Base-by-base conservation (phyloP, 1,140 invertebrate species). In the Bombus huntii region DNA sequence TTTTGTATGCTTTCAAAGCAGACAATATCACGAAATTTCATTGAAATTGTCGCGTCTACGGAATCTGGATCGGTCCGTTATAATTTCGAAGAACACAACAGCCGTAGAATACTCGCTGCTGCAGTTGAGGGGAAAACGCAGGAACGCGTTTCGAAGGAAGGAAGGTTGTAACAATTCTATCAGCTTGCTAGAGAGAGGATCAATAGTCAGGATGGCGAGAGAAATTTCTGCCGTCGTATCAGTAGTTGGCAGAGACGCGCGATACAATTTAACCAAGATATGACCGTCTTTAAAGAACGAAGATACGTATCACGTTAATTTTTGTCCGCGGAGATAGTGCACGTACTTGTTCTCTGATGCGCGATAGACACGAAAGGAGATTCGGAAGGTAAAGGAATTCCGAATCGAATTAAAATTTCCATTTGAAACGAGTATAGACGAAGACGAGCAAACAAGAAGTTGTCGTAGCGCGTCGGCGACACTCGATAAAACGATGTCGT, bases 131-230 rank as follows among this genome's bases (percentile, higher is more conserved):
- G 18, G 47, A 18, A 53, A 79, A 71, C 71, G 37, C 76, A 44
- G 53, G 25, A 85, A 39, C 62, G 39, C 31, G 39, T 74, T 68
- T 53, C 53, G 31, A 68, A 62, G 59, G 28, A 62, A 62, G 83
- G 44, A 72, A 81, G 31, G 31, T 62, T 81, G 77, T 71, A 84
- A 84, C 76, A 68, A 79, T 78, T 79, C 53, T 34, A 78, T 84
- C 68, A 66, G 53, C 37, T 42, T 10, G 76, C 22, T 15, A 10
- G 22, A 28, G 15, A 13, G 2, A n/a, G 34, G 76, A 79, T 84
- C 83, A 70, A 84, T 80, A 84, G 66, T 31, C 34, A 34, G 66
- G 66, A 70, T 59, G 75, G 13, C 47, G 75, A 53, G 65, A 57
- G 47, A 57, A 78, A 79, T 76, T 65, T 76, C 82, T 47, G 12